phyloP scores from a whole-genome alignment of 2,888 invertebrate species.

The Subacronicta megacephala region DNA sequence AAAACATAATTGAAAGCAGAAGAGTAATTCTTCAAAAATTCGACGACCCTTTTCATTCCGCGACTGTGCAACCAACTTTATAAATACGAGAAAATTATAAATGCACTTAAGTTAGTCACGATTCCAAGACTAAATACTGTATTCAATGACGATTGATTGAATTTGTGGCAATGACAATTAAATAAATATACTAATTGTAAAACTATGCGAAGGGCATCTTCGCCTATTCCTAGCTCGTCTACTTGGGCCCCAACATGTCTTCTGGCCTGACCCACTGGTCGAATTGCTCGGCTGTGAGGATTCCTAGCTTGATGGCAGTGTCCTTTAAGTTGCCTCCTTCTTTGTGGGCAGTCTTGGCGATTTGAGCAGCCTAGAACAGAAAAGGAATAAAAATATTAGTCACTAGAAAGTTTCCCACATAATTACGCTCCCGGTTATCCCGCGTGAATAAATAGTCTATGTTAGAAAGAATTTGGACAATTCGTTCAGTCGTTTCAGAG shows the following conservation, averaged over 20 bases:
- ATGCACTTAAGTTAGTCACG: background rate
- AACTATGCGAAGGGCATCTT: slow-evolving; percentile 6
- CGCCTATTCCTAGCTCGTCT: slow-evolving; percentile 59
- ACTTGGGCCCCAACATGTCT: slow-evolving; percentile 96
- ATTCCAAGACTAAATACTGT: background rate
- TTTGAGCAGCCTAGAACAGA: slow-evolving; percentile 93
- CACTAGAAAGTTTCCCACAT: no score
- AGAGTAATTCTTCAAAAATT: no score
- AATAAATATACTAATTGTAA: background rate
- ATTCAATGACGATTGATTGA: background rate
- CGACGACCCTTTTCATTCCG: no score
- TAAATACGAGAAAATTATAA: background rate
- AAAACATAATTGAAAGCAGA: no score
- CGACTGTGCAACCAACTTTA: background rate
- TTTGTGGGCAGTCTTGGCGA: slow-evolving; percentile 98
- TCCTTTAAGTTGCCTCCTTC: slow-evolving; percentile 96
- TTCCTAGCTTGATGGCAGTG: slow-evolving; percentile 95
- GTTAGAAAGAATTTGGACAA: no score
- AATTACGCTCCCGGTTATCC: no score
- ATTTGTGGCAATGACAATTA: background rate
- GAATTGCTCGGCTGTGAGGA: slow-evolving; percentile 95
- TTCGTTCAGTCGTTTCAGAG: no score
- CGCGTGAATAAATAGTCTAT: no score
- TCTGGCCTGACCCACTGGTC: slow-evolving; percentile 97
- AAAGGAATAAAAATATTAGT: background rate